These are phyloP conservation scores for Hiodon alosoides DNA, from an alignment of 2,113 vertebrate species.

Conservation along the genomic window DNA sequence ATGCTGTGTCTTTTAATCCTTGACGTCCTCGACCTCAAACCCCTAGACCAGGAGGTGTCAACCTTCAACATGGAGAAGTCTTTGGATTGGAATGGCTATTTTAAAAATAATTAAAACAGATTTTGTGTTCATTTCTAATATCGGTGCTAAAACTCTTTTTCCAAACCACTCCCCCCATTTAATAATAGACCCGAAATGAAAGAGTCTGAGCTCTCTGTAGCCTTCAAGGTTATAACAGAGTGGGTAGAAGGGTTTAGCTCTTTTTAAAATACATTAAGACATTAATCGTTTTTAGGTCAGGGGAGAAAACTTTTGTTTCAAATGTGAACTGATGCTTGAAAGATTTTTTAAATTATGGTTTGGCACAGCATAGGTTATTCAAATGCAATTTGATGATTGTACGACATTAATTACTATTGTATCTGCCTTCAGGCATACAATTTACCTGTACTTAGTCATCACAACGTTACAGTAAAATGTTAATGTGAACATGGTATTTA, in stretches of 20 bases:
- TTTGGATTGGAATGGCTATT: no score
- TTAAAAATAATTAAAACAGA: background rate
- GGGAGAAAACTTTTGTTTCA: background rate
- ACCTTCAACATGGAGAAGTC: no score
- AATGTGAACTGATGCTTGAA: background rate
- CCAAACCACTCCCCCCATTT: background rate
- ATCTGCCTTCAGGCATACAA: no score
- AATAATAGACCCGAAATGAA: background rate
- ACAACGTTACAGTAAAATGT: no score
- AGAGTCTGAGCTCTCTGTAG: background rate
- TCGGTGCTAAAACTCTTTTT: background rate
- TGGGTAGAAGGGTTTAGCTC: background rate
- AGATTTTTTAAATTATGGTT: background rate
- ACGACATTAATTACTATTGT: background rate
- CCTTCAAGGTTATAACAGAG: slow-evolving; percentile 1
- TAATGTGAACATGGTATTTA: no score
- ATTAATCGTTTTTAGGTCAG: no score
- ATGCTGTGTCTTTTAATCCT: no score
- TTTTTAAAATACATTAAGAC: no score
- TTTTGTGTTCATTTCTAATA: background rate
- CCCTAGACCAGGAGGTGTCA: no score
- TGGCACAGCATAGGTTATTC: background rate
- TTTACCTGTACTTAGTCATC: no score
- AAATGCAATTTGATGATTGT: background rate
- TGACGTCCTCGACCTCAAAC: no score